These are phyloP conservation scores for Trisateles emortualis DNA, from an alignment of 2,888 invertebrate genomes.

Conservation along the genomic window DNA sequence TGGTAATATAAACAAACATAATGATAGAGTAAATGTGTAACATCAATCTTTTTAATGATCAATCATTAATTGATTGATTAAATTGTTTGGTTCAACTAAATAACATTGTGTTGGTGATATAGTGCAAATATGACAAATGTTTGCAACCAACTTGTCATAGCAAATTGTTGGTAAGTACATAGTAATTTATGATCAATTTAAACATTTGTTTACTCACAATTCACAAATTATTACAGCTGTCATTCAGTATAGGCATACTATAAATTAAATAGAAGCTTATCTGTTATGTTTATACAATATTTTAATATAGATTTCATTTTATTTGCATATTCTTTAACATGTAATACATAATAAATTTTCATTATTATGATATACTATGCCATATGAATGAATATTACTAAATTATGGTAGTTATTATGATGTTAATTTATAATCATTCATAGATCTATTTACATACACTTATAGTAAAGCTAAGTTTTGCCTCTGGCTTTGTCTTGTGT, in stretches of 20 bases:
- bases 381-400: constrained; percentile 8
- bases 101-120: constrained; percentile 9
- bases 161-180: constrained; percentile 25
- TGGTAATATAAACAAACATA: constrained; percentile 30
- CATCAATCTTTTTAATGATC: constrained; percentile 16
- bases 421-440: neutral
- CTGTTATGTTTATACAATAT: constrained; percentile 37
- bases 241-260: constrained; percentile 19
- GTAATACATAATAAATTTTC: neutral
- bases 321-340: constrained; percentile 26
- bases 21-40: constrained; percentile 16
- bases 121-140: constrained; percentile 12
- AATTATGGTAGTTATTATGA: neutral
- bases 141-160: neutral
- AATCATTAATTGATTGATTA: constrained; percentile 11
- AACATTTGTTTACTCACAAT: constrained; percentile 29
- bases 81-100: neutral
- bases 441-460: neutral
- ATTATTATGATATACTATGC: neutral
- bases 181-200: constrained; percentile 10
- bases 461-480: neutral
- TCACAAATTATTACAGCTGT: constrained; percentile 1
- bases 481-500: neutral
- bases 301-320: constrained; percentile 30
- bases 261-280: constrained; percentile 33